Percentiles rank a stretch among this genome's conserved stretches.
phyloP scores from a whole-genome alignment of 2,113 vertebrate species.

The Engraulis encrasicolus region DNA sequence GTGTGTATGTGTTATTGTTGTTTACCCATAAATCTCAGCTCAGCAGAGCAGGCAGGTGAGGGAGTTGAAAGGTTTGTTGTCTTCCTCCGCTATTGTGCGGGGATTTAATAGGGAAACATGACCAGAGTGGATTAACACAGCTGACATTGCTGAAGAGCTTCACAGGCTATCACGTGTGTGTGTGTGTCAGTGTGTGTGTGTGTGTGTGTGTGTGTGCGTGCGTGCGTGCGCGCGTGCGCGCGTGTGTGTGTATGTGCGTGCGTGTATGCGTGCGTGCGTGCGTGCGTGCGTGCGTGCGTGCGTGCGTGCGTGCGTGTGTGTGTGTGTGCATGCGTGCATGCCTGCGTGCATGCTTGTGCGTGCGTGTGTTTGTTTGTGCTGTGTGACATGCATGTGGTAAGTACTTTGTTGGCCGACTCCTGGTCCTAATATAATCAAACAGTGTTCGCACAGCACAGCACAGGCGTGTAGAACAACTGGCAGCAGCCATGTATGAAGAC shows the following conservation, averaged over 20 bases:
- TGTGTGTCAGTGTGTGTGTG: too few relatives aligned
- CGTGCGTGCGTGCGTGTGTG: too few relatives aligned
- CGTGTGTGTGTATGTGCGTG: too few relatives aligned
- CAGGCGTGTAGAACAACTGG: background rate
- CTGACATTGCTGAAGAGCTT: constrained; percentile 13
- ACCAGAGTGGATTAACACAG: background rate
- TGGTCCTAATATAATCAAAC: constrained; percentile 8
- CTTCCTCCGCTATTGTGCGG: background rate
- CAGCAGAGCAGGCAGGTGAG: background rate
- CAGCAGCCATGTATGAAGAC: background rate
- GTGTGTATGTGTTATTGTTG: background rate
- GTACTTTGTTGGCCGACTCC: background rate
- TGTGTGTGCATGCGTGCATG: too few relatives aligned
- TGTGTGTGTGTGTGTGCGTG: too few relatives aligned
- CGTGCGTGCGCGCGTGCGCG: too few relatives aligned
- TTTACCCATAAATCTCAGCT: background rate
- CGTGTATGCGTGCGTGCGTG: too few relatives aligned
- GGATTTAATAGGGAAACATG: background rate
- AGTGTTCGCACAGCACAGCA: background rate
- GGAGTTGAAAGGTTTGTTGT: background rate
- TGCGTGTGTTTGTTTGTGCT: too few relatives aligned
- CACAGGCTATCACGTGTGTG: too few relatives aligned
- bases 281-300: too few relatives aligned
- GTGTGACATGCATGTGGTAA: constrained; percentile 1
- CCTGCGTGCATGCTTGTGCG: too few relatives aligned